A percentile compares a stretch with the other conserved stretches of the same genome.
These are phyloP conservation scores for Benthochromis sp. DNA, from an alignment of 2,113 vertebrate genomes.

Conservation along the genomic window DNA sequence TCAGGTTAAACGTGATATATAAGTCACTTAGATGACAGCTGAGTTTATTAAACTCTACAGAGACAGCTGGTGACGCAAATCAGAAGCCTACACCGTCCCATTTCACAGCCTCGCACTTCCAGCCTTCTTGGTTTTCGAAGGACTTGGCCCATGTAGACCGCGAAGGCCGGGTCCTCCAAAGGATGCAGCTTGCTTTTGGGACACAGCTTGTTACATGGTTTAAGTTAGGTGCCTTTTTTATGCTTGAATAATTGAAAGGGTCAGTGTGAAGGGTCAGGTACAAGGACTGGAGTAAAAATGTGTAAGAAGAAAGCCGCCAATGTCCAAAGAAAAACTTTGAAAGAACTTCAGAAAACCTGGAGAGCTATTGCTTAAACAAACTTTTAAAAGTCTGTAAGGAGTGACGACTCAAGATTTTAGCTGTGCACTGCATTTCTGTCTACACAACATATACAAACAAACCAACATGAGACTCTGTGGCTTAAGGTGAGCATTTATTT, in stretches of 20 bases:
- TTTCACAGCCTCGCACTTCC: neutral
- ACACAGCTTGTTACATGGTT: neutral
- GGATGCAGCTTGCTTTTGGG: neutral
- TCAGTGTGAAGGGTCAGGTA: neutral
- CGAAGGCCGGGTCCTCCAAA: neutral
- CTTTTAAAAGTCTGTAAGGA: neutral
- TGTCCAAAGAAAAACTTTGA: neutral
- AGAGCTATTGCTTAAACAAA: neutral
- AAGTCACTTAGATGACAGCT: neutral
- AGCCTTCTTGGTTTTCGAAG: neutral
- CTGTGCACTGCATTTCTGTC: neutral
- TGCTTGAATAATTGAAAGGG: neutral
- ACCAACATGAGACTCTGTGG: neutral
- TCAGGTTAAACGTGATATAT: neutral
- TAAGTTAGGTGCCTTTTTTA: neutral
- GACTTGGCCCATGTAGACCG: neutral
- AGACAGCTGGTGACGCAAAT: neutral
- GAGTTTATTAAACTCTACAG: neutral
- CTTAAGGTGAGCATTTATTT: neutral
- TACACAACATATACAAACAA: neutral
- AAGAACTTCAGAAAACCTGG: neutral
- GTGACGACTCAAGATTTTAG: neutral
- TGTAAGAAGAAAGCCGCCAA: neutral
- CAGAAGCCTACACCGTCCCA: neutral
- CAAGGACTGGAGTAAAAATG: neutral